Evolutionary conservation across 2,888 invertebrate genomes (phyloP).

Genomic region (Agrochola lota): DNA sequence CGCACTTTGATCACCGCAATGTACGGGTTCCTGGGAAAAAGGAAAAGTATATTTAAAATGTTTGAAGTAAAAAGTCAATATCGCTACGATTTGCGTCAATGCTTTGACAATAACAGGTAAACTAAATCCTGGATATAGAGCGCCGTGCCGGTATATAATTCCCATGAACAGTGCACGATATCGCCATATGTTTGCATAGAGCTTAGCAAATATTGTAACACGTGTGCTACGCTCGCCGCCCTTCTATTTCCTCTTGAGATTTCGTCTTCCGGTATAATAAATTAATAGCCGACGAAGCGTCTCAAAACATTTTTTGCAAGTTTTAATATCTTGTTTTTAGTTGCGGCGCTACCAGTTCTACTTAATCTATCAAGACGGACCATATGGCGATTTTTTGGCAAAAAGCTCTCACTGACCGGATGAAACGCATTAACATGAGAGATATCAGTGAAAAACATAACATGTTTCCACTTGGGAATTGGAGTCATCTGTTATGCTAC

Average conservation of each 20-base stretch:
- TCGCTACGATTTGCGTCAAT: conserved; percentile 52
- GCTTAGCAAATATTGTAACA: conserved; percentile 90
- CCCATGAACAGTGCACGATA: conserved; percentile 77
- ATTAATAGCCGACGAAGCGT: conserved; percentile 83
- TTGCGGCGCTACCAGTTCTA: conserved; percentile 78
- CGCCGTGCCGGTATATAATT: conserved; percentile 64
- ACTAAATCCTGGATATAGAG: conserved; percentile 39
- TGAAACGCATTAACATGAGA: conserved; percentile 71
- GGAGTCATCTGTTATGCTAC: conserved; percentile 74
- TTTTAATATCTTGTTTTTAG: conserved; percentile 78
- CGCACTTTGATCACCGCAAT: conserved; percentile 88
- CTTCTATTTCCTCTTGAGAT: conserved; percentile 90
- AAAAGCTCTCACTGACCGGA: conserved; percentile 80
- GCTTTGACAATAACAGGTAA: conserved; percentile 65
- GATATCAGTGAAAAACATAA: conserved; percentile 73
- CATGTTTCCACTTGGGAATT: conserved; percentile 81
- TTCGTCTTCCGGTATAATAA: conserved; percentile 90
- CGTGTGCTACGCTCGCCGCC: conserved; percentile 86
- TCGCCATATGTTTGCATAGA: conserved; percentile 87
- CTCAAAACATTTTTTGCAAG: conserved; percentile 80
- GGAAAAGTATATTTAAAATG: conserved; percentile 75
- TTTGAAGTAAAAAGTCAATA: conserved; percentile 52
- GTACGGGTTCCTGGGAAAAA: conserved; percentile 86
- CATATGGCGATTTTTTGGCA: conserved; percentile 78
- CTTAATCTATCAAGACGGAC: conserved; percentile 73